Evolutionary conservation across 2,113 vertebrate genomes (phyloP).

Genomic region (Cyanoramphus novaezelandiae): DNA sequence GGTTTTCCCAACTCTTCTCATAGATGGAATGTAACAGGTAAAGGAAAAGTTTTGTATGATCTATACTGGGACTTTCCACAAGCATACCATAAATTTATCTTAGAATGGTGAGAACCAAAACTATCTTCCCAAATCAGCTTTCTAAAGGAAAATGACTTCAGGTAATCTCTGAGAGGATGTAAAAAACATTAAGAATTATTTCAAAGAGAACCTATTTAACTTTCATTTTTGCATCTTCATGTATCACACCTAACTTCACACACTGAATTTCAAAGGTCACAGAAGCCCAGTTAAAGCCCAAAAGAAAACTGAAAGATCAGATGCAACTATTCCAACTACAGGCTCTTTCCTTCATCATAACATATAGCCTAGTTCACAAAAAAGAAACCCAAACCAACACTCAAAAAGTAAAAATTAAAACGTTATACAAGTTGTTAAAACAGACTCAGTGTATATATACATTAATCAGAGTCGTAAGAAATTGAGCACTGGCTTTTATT

Average conservation of each 20-base stretch:
- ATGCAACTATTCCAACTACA: background rate
- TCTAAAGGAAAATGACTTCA: background rate
- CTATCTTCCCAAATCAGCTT: background rate
- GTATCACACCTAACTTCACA: background rate
- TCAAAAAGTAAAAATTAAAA: background rate
- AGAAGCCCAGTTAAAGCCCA: background rate
- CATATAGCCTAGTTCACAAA: background rate
- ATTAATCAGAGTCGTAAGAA: background rate
- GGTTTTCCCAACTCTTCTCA: background rate
- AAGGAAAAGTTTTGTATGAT: background rate
- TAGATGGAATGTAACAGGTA: background rate
- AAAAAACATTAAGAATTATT: background rate
- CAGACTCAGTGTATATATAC: background rate
- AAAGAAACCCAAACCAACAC: background rate
- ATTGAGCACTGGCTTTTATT: background rate
- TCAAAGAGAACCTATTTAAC: background rate
- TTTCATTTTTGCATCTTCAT: background rate
- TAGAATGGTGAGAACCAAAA: background rate
- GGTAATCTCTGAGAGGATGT: background rate
- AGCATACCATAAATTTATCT: background rate
- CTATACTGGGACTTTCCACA: background rate
- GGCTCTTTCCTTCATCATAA: background rate
- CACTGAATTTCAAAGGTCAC: background rate
- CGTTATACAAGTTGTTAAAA: background rate
- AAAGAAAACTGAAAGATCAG: background rate